These are phyloP conservation scores for Saguinus midas DNA, from an alignment of 2,113 vertebrate genomes.

Conservation along the genomic window DNA sequence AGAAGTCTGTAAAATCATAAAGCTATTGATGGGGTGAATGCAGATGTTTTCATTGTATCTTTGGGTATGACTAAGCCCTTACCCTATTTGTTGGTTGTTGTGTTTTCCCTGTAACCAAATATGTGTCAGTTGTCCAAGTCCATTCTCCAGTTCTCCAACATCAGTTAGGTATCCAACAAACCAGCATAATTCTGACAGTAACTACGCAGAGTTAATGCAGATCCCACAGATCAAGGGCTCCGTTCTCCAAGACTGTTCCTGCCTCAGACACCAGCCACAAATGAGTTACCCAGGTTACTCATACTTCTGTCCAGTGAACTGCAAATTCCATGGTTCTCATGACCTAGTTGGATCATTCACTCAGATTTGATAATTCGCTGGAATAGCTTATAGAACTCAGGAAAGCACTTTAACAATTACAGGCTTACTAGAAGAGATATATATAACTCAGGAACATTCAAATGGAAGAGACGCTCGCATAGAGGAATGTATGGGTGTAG, in stretches of 20 bases:
- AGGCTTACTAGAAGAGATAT: neutral
- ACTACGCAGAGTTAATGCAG: neutral
- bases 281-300: neutral
- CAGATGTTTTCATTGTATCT: neutral
- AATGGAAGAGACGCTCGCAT: neutral
- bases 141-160: neutral
- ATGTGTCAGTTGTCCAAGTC: neutral
- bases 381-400: neutral
- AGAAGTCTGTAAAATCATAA: neutral
- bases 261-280: neutral
- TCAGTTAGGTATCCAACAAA: neutral
- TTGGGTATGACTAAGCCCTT: neutral
- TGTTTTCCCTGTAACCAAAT: neutral
- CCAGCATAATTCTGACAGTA: neutral
- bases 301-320: neutral
- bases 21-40: neutral
- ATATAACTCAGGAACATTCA: neutral
- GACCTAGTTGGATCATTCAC: neutral
- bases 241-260: neutral
- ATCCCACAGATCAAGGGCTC: neutral
- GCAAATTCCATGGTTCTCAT: neutral
- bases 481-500: neutral
- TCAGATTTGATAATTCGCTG: neutral
- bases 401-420: neutral
- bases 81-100: neutral